Conservation (phyloP, 2,888 invertebrate species). For the Drosophila anomalipes region DNA sequence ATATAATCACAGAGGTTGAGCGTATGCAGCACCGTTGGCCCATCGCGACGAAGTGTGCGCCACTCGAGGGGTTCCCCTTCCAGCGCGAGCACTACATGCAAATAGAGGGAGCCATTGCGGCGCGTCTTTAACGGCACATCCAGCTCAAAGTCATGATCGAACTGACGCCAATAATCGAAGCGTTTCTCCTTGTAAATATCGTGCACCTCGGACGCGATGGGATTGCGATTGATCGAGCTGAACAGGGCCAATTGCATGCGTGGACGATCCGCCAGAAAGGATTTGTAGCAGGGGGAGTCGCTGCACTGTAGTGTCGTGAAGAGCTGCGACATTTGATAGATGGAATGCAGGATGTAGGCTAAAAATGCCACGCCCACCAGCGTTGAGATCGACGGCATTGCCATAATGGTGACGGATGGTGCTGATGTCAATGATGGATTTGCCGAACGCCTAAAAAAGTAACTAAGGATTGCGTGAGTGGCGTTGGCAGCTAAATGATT, state of each 20-base stretch:
- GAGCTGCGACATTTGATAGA: constrained; percentile 91
- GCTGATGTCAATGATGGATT: not conserved
- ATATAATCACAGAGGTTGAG: constrained; percentile 90
- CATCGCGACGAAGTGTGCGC: constrained; percentile 87
- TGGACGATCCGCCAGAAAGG: constrained; percentile 89
- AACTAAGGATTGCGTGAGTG: constrained; percentile 2
- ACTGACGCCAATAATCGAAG: constrained; percentile 88
- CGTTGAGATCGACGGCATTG: constrained; percentile 87
- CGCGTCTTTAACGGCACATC: constrained; percentile 91
- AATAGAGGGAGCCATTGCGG: constrained; percentile 93
- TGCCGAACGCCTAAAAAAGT: constrained; percentile 4
- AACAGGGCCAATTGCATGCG: constrained; percentile 90
- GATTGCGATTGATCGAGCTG: constrained; percentile 88
- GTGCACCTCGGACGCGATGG: constrained; percentile 87
- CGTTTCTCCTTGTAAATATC: constrained; percentile 88
- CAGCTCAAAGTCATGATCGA: constrained; percentile 86
- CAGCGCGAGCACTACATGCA: constrained; percentile 91
- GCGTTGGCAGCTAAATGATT: constrained; percentile 14
- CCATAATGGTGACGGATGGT: constrained; percentile 24
- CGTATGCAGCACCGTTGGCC: constrained; percentile 88
- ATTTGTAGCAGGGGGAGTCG: constrained; percentile 87
- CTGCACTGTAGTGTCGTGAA: constrained; percentile 89
- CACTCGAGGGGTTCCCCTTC: constrained; percentile 87
- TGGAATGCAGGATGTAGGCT: constrained; percentile 89
- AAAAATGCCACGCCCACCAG: constrained; percentile 86